Evolutionary conservation across 2,888 invertebrate genomes (phyloP), one percentile per base, ranked within the genome.

Genomic region (Agrilus cyanescens): DNA sequence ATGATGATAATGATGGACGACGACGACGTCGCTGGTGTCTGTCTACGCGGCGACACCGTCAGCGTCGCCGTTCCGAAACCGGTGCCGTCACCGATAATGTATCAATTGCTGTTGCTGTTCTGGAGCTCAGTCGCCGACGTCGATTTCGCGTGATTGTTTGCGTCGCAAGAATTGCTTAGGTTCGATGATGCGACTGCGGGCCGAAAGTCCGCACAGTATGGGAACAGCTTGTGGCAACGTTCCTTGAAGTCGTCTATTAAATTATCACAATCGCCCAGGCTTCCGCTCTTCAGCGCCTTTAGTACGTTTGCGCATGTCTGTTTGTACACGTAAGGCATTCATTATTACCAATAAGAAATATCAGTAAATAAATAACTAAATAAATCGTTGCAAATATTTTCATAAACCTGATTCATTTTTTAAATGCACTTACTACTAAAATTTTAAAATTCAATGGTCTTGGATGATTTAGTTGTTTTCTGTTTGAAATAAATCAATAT

Each of bases 251-350:
- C 74, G 56, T 79, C 80, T 53, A 76, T 75, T 51, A 76, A 74
- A 31, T 72, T 66, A 47, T 85, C 80, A 63, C 81, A 82, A 16
- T 73, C 67, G 1, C 91, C 91, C 63, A 94, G 85, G 55, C 85
- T 82, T 40, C 88, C 89, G 51, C 76, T 78, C 52, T 76, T 74
- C 57, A 94, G 73, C 50, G 85, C 79, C 51, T 82, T 80, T 54
- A 88, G 71, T 45, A 90, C 82, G 55, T 82, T 81, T 51, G 81
- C 78, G 69, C 90, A 91, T 58, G 78, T 83, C 83, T 88, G 70
- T n/a, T 67, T 29, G 12, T 8, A 31, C 38, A 37, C 25, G n/a
- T 10, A 13, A 14, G 18, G 3, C 5, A 13, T 34, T 18, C 16
- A 16, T 31, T n/a, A n/a, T n/a, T n/a, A n/a, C n/a, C n/a, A n/a